Evolutionary conservation across 2,113 vertebrate species (phyloP).

Genomic region (Hippocampus zosterae): DNA sequence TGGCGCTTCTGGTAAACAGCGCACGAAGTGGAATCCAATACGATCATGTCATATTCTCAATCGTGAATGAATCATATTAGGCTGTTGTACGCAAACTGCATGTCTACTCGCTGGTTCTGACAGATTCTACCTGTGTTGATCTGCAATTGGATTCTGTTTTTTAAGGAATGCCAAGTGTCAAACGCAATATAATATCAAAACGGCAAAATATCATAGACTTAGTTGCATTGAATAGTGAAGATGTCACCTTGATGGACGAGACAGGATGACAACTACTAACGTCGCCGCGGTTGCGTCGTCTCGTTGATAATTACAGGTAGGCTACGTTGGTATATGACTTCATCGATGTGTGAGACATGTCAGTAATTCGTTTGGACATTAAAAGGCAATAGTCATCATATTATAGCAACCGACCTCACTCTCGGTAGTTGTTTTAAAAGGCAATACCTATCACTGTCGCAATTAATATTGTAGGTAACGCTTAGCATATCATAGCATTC

Average conservation of each 20-base stretch:
- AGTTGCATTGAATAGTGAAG: not conserved
- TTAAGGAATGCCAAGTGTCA: not conserved
- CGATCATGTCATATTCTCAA: not conserved
- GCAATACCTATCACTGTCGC: not conserved
- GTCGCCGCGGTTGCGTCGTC: not conserved
- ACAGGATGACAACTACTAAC: not conserved
- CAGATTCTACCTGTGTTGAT: not conserved
- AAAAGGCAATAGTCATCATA: not conserved
- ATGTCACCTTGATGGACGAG: not conserved
- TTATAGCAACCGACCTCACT: not conserved
- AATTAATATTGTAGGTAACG: not conserved
- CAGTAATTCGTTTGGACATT: not conserved
- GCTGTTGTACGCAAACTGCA: not conserved
- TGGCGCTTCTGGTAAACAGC: not conserved
- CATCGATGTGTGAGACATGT: not conserved
- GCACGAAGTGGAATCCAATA: not conserved
- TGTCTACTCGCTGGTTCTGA: not conserved
- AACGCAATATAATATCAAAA: not conserved
- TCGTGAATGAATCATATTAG: not conserved
- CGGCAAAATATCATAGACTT: not conserved
- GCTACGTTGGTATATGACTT: not conserved
- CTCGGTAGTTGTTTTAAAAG: not conserved
- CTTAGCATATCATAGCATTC: slow-evolving; percentile 4
- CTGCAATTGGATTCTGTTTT: not conserved
- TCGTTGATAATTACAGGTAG: not conserved